These are phyloP conservation scores for Drosophila melanogaster DNA, from an alignment of 1,140 invertebrate species.

Conservation along the genomic window Release_6_plus_ISO1_MT NC_004354.4:9185001-9185500, in stretches of 20 bases:
- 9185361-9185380: no score
- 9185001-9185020: conserved; percentile 15
- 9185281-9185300: no score
- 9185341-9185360: neutral
- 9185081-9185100: conserved; percentile 1
- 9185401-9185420: neutral
- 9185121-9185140: conserved; percentile 13
- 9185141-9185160: conserved; percentile 23
- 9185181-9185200: conserved; percentile 22
- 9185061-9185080: conserved; percentile 10
- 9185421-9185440: conserved; percentile 2
- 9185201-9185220: conserved; percentile 7
- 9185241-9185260: neutral
- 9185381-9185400: neutral
- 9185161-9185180: conserved; percentile 16
- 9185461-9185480: conserved; percentile 26
- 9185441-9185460: neutral
- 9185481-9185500: conserved; percentile 21
- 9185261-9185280: neutral
- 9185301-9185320: no score
- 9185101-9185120: neutral
- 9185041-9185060: conserved; percentile 16
- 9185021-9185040: conserved; percentile 38
- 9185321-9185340: no score
- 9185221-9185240: conserved; percentile 5